Evolutionary conservation across 2,888 invertebrate species (phyloP).

Genomic region (Caenorhabditis becei): DNA sequence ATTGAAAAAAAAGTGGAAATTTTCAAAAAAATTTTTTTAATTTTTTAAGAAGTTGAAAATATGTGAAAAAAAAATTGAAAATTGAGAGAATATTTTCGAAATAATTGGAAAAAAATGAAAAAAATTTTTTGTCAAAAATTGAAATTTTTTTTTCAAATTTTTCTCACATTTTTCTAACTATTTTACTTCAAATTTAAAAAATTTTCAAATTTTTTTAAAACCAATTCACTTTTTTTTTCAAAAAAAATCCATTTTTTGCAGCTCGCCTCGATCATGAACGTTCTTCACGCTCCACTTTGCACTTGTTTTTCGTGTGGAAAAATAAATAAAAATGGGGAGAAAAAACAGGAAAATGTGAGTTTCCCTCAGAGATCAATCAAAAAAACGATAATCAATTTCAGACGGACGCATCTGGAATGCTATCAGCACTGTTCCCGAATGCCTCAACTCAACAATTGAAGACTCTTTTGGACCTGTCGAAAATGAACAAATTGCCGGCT

Average conservation of each 20-base stretch:
- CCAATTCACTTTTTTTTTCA: not conserved
- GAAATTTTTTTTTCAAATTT: not conserved
- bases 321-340: constrained; percentile 14
- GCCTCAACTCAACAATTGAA: constrained; percentile 56
- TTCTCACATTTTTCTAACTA: not conserved
- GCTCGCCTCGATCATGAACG: constrained; percentile 65
- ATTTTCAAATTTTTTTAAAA: not conserved
- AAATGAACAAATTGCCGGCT: constrained; percentile 56
- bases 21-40: not conserved
- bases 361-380: not conserved
- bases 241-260: constrained; percentile 38
- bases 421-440: constrained; percentile 60
- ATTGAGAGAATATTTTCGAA: not conserved
- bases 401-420: constrained; percentile 40
- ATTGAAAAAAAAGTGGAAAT: not conserved
- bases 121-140: not conserved
- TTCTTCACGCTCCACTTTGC: constrained; percentile 55
- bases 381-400: not conserved
- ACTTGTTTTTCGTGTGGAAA: constrained; percentile 49
- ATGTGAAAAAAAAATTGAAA: not conserved
- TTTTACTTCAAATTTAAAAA: not conserved
- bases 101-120: not conserved
- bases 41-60: not conserved
- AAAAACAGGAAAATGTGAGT: constrained; percentile 6
- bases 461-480: constrained; percentile 61